Evolutionary conservation across 2,888 invertebrate species (phyloP).

Genomic region (Didymodactylos carnosus): DNA sequence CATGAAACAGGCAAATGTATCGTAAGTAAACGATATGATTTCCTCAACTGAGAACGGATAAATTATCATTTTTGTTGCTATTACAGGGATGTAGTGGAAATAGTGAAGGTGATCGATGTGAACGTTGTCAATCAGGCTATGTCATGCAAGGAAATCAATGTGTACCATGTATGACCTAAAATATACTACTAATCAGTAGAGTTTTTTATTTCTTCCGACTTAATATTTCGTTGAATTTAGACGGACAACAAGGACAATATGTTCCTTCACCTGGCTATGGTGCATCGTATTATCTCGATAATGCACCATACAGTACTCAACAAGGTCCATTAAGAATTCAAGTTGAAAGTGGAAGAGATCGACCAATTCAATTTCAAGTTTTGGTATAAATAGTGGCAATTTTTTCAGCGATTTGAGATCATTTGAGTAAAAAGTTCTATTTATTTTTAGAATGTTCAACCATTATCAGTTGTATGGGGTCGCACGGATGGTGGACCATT

Average conservation of each 20-base stretch:
- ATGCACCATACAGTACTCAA: background rate
- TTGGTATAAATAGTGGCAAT: background rate
- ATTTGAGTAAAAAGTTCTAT: background rate
- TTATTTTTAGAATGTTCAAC: background rate
- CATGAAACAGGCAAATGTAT: constrained; percentile 20
- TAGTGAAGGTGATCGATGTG: constrained; percentile 60
- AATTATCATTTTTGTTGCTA: background rate
- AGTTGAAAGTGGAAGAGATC: background rate
- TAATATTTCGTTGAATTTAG: background rate
- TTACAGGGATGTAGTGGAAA: background rate
- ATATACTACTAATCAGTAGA: background rate
- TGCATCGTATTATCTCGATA: background rate
- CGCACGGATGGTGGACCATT: background rate
- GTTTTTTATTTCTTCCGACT: background rate
- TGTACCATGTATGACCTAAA: background rate
- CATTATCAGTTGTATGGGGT: background rate
- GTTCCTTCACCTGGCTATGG: background rate
- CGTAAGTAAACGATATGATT: background rate
- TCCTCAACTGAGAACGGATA: too few relatives aligned
- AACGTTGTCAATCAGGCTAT: constrained; percentile 58
- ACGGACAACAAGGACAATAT: background rate
- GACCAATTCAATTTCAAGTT: background rate
- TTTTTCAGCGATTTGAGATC: background rate
- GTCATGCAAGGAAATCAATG: background rate
- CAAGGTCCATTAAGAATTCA: background rate